A percentile compares a stretch with the other conserved stretches of the same genome.
These are phyloP conservation scores for Neosilurus hyrtlii DNA, from an alignment of 2,797 vertebrate species.

Conservation along the genomic window DNA sequence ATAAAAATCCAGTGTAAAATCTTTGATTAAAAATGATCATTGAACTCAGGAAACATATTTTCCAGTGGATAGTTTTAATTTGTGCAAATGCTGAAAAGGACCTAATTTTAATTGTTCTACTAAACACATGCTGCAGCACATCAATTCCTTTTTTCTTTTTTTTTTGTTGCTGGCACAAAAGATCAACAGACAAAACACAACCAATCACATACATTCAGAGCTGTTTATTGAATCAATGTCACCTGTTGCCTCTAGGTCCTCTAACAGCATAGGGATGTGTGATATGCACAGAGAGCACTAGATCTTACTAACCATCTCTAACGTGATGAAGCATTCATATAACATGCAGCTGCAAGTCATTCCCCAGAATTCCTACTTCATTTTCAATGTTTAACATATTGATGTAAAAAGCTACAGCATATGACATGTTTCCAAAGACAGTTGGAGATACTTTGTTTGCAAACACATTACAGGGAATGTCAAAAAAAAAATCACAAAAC, in stretches of 20 bases:
- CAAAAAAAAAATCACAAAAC: slow-evolving; percentile 2
- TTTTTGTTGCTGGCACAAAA: not conserved
- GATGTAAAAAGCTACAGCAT: slow-evolving; percentile 14
- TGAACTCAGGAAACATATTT: slow-evolving; percentile 8
- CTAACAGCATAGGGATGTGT: slow-evolving; percentile 72
- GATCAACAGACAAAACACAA: slow-evolving; percentile 28
- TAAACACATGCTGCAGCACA: slow-evolving; percentile 1
- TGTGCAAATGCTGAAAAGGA: slow-evolving; percentile 2
- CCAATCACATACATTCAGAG: slow-evolving; percentile 61
- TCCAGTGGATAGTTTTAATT: not conserved
- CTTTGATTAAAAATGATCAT: slow-evolving; percentile 58
- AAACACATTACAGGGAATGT: not conserved
- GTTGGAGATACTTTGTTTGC: not conserved
- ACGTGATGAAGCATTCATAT: slow-evolving; percentile 5
- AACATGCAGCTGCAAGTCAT: slow-evolving; percentile 32
- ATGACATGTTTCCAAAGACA: slow-evolving; percentile 15
- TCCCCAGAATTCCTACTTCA: not conserved
- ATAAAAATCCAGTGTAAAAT: slow-evolving; percentile 46
- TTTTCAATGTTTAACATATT: not conserved
- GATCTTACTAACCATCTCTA: slow-evolving; percentile 46
- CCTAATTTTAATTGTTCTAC: not conserved
- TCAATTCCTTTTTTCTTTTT: not conserved
- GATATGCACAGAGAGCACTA: slow-evolving; percentile 74
- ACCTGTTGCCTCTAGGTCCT: slow-evolving; percentile 76
- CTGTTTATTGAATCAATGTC: slow-evolving; percentile 69